Evolutionary conservation across 2,888 invertebrate species (phyloP).

Genomic region (Lasioglossum vierecki): DNA sequence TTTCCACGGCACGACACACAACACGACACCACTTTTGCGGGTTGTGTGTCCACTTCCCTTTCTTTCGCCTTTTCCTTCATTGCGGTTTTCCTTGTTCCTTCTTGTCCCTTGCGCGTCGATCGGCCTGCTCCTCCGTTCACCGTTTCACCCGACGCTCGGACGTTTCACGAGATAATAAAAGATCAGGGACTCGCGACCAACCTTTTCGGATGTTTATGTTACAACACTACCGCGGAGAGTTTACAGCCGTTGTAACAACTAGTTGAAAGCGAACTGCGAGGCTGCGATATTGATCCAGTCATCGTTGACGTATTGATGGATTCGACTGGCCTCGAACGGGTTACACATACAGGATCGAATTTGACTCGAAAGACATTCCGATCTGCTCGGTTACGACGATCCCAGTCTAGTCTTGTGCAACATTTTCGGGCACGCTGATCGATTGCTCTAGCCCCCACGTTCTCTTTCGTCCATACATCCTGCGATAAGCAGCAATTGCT

Average conservation of each 20-base stretch:
- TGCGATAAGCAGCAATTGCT: neutral
- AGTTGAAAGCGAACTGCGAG: neutral
- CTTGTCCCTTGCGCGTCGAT: neutral
- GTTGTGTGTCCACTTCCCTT: conserved; percentile 41
- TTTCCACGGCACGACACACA: conserved; percentile 64
- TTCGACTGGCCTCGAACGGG: conserved; percentile 42
- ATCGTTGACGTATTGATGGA: conserved; percentile 26
- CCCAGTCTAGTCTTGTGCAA: neutral
- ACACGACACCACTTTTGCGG: conserved; percentile 67
- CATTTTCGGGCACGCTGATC: neutral
- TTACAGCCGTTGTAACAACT: neutral
- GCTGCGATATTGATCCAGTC: conserved; percentile 41
- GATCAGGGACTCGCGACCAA: neutral
- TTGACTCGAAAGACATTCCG: conserved; percentile 21
- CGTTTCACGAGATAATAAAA: neutral
- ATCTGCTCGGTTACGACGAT: conserved; percentile 1
- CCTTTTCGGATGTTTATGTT: neutral
- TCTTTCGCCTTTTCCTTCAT: conserved; percentile 16
- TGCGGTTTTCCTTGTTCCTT: neutral
- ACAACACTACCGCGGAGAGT: neutral
- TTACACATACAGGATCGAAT: conserved; percentile 23
- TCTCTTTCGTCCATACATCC: neutral
- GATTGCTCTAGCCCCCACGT: neutral
- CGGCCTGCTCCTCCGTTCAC: neutral
- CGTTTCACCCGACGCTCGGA: neutral